Percentiles rank a stretch among this genome's conserved stretches.
Evolutionary conservation across 2,797 vertebrate species (phyloP).

Genomic region (Sebastes reedi): DNA sequence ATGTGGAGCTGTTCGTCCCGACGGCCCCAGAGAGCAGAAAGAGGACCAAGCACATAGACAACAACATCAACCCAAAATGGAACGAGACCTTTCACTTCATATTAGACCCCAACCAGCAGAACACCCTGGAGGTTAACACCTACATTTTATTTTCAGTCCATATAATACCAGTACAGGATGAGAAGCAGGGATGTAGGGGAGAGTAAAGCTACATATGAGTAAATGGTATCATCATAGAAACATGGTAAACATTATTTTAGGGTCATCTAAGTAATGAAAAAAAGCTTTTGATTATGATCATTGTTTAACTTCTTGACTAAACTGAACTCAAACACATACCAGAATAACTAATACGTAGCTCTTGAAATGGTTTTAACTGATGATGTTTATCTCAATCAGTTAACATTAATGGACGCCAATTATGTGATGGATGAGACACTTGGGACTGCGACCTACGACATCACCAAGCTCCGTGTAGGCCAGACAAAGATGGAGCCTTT

Average conservation of each 20-base stretch:
- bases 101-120: constrained; percentile 93
- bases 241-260: background rate
- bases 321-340: background rate
- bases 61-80: constrained; percentile 94
- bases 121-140: constrained; percentile 89
- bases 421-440: constrained; percentile 98
- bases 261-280: background rate
- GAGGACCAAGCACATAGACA: constrained; percentile 95
- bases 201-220: background rate
- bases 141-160: background rate
- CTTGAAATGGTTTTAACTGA: background rate
- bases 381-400: constrained; percentile 76
- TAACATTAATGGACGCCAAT: constrained; percentile 98
- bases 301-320: background rate
- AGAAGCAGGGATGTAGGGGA: background rate
- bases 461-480: constrained; percentile 86
- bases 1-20: constrained; percentile 94
- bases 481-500: constrained; percentile 86
- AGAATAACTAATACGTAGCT: background rate
- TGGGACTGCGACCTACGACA: constrained; percentile 86
- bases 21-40: constrained; percentile 94
- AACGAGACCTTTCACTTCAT: constrained; percentile 95
- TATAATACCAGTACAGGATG: background rate
- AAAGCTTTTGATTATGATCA: background rate
- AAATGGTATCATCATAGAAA: background rate